phyloP scores from a whole-genome alignment of 2,888 invertebrate species.

The Tachina fera region DNA sequence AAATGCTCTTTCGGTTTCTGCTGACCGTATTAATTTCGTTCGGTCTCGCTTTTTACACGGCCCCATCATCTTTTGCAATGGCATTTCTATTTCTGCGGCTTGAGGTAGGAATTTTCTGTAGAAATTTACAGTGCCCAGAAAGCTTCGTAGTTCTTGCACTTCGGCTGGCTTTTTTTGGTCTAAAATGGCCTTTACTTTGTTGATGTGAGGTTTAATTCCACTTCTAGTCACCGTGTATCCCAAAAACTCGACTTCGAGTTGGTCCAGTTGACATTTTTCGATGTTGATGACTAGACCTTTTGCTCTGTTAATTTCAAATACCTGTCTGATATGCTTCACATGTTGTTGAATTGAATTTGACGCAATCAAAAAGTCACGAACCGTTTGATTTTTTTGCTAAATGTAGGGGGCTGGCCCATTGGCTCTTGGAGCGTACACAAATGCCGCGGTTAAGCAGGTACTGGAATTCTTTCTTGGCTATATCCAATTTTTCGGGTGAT shows the following conservation, averaged over 20 bases:
- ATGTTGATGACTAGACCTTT: slow-evolving; percentile 44
- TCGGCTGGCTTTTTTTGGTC: not conserved
- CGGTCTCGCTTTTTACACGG: slow-evolving; percentile 31
- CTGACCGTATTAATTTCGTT: slow-evolving; percentile 31
- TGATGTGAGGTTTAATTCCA: not conserved
- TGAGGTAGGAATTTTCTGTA: slow-evolving; percentile 50
- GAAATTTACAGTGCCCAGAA: slow-evolving; percentile 39
- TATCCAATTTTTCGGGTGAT: slow-evolving; percentile 55
- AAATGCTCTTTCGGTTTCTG: slow-evolving; percentile 29
- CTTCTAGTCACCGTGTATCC: not conserved
- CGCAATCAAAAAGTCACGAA: slow-evolving; percentile 64
- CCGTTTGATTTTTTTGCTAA: slow-evolving; percentile 35
- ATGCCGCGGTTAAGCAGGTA: no score
- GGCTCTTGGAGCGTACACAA: no score
- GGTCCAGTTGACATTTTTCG: slow-evolving; percentile 44
- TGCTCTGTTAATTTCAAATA: slow-evolving; percentile 30
- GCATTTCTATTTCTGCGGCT: slow-evolving; percentile 44
- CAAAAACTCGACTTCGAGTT: slow-evolving; percentile 41
- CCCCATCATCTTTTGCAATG: slow-evolving; percentile 48
- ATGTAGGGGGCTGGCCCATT: no score
- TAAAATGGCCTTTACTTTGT: slow-evolving; percentile 11
- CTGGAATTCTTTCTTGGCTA: no score
- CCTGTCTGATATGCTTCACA: slow-evolving; percentile 13
- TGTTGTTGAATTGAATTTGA: slow-evolving; percentile 38
- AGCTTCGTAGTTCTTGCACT: slow-evolving; percentile 24